phyloP scores from a whole-genome alignment of 2,888 invertebrate species.

The Volucella bombylans region DNA sequence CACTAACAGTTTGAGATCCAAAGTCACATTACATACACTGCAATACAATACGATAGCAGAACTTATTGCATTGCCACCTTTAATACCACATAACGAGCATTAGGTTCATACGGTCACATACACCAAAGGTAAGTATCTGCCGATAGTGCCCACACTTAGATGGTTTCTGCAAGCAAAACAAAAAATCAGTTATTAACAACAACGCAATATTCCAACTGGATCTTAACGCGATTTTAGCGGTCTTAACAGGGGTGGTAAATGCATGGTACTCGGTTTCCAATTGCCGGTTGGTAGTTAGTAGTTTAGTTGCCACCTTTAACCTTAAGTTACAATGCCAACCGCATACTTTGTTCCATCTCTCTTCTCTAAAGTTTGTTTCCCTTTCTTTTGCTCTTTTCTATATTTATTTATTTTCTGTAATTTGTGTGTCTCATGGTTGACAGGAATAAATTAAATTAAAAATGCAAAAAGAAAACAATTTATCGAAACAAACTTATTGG shows the following conservation, averaged over 20 bases:
- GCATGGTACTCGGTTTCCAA: neutral
- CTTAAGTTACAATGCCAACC: slow-evolving; percentile 31
- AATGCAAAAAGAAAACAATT: slow-evolving; percentile 45
- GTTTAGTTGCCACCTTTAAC: slow-evolving; percentile 41
- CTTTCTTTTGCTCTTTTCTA: neutral
- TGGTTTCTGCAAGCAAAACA: slow-evolving; percentile 36
- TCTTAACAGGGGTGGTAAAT: slow-evolving; percentile 13
- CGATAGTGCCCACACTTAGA: slow-evolving; percentile 31
- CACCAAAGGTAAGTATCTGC: neutral
- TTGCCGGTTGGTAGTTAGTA: too few species aligned
- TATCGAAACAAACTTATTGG: slow-evolving; percentile 32
- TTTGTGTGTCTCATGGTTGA: neutral
- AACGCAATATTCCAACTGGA: slow-evolving; percentile 13
- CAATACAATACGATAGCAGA: too few species aligned
- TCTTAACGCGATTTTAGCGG: slow-evolving; percentile 53
- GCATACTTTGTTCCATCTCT: neutral
- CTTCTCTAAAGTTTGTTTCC: neutral
- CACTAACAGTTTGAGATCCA: too few species aligned
- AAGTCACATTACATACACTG: too few species aligned
- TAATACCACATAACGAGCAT: too few species aligned
- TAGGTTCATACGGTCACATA: too few species aligned
- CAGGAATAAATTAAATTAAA: slow-evolving; percentile 42
- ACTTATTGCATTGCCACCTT: too few species aligned
- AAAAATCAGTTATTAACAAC: slow-evolving; percentile 37
- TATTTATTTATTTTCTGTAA: neutral